These are phyloP conservation scores for Caretta caretta DNA, from an alignment of 2,113 vertebrate species.

Conservation along the genomic window DNA sequence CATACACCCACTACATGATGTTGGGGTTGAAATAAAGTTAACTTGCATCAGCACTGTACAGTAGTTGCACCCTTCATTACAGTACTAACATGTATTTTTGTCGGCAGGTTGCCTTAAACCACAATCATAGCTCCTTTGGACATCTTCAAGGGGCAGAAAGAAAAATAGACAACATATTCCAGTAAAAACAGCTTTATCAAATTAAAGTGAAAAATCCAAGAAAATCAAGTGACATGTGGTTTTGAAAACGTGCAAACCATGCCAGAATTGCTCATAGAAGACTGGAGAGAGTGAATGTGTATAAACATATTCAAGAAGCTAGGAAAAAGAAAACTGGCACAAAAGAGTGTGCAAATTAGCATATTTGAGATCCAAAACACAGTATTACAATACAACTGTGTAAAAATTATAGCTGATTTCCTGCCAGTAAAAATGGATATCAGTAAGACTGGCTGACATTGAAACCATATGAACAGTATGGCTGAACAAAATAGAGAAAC, in stretches of 20 bases:
- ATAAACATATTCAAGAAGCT: neutral
- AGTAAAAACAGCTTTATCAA: neutral
- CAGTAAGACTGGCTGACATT: neutral
- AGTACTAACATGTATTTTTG: neutral
- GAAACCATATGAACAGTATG: neutral
- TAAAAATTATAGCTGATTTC: neutral
- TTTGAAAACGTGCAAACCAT: neutral
- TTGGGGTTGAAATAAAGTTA: neutral
- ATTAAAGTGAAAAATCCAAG: neutral
- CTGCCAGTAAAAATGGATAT: neutral
- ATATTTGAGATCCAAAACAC: neutral
- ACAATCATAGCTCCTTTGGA: neutral
- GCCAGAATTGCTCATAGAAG: neutral
- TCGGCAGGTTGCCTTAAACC: neutral
- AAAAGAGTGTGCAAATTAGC: neutral
- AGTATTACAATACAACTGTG: neutral
- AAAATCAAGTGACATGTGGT: neutral
- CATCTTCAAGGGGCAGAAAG: neutral
- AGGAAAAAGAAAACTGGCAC: neutral
- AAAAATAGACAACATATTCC: neutral
- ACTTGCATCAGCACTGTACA: neutral
- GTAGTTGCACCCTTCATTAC: neutral
- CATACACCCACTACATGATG: neutral
- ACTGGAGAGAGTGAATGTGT: neutral
- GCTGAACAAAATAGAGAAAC: neutral